Conservation (phyloP, 2,888 invertebrate species). For the Stenichneumon culpator region DNA sequence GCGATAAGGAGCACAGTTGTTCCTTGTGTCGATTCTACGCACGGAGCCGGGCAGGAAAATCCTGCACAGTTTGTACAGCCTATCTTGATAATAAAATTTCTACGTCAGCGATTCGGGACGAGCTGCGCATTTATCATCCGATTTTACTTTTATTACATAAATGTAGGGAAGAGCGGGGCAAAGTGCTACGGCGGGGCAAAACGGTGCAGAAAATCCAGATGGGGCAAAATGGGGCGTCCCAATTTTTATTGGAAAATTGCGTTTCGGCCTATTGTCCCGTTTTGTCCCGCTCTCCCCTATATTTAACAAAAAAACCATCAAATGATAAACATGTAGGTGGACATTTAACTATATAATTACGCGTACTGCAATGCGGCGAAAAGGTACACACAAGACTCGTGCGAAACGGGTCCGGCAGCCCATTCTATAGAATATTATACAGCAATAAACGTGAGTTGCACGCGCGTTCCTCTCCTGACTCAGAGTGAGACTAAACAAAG, state of each 20-base stretch:
- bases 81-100: conserved; percentile 25
- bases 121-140: not conserved
- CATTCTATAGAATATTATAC: not conserved
- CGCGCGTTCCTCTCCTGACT: conserved; percentile 54
- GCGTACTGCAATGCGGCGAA: not conserved
- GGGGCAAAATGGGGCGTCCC: no score
- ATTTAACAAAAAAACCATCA: not conserved
- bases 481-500: conserved; percentile 58
- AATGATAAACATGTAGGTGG: not conserved
- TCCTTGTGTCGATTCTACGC: conserved; percentile 46
- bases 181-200: no score
- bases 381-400: not conserved
- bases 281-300: no score
- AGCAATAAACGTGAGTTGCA: conserved; percentile 24
- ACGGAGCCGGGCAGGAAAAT: not conserved
- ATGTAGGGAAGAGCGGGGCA: no score
- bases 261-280: no score
- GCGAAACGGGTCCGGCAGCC: not conserved
- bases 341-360: not conserved
- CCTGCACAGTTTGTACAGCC: conserved; percentile 8
- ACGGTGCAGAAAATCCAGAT: no score
- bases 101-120: not conserved
- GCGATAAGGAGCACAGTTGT: conserved; percentile 49
- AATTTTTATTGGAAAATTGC: no score
- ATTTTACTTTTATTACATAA: not conserved